A percentile compares a stretch with the other conserved stretches of the same genome.
Evolutionary conservation across 2,797 vertebrate genomes (phyloP).

Genomic region (Aeoliscus strigatus): DNA sequence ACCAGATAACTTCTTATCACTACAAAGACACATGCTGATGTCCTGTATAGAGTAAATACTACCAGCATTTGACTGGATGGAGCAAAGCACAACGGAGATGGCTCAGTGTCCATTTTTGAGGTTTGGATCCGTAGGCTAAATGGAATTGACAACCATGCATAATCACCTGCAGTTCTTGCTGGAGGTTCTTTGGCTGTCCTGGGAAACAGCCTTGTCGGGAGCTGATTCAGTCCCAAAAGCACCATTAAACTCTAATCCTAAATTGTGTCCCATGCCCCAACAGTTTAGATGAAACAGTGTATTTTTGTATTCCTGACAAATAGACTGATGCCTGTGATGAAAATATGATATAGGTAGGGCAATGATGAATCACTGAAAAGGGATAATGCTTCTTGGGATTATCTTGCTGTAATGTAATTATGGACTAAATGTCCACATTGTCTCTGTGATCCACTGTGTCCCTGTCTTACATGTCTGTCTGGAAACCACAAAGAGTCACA

Average conservation of each 20-base stretch:
- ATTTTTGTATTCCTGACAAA: slow-evolving; percentile 34
- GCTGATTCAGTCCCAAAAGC: slow-evolving; percentile 60
- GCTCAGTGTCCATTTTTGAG: slow-evolving; percentile 71
- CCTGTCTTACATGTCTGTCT: slow-evolving; percentile 17
- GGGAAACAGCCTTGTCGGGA: slow-evolving; percentile 61
- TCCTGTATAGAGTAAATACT: slow-evolving; percentile 71
- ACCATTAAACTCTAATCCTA: slow-evolving; percentile 69
- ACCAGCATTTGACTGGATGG: slow-evolving; percentile 53
- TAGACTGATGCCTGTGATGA: slow-evolving; percentile 27
- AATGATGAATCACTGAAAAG: no score
- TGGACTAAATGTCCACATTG: not conserved
- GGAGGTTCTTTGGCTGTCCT: slow-evolving; percentile 52
- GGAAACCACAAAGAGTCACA: slow-evolving; percentile 13
- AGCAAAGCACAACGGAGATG: slow-evolving; percentile 60
- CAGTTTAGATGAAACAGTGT: slow-evolving; percentile 53
- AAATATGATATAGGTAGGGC: no score
- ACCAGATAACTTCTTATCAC: slow-evolving; percentile 74
- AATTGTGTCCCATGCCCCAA: slow-evolving; percentile 61
- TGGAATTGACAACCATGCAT: slow-evolving; percentile 74
- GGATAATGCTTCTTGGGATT: no score
- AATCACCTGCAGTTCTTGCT: slow-evolving; percentile 72
- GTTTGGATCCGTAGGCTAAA: slow-evolving; percentile 66
- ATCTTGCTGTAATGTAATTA: not conserved
- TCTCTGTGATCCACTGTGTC: slow-evolving; percentile 1
- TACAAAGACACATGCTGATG: slow-evolving; percentile 67